Evolutionary conservation across 2,797 vertebrate species (phyloP).

Genomic region (Spea hammondii): DNA sequence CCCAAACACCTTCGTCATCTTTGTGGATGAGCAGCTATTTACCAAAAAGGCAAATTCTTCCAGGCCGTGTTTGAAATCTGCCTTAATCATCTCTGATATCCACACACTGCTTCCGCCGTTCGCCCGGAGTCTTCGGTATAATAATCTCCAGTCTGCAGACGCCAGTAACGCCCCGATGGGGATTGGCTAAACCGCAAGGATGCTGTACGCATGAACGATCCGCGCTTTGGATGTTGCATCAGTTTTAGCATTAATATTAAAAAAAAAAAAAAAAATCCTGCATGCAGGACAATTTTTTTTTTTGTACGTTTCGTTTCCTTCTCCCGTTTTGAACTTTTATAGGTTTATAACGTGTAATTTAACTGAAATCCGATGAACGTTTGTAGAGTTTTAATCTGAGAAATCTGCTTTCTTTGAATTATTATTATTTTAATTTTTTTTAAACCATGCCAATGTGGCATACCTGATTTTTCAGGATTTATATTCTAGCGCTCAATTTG

Average conservation of each 20-base stretch:
- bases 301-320: neutral
- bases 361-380: neutral
- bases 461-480: too few relatives aligned
- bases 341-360: neutral
- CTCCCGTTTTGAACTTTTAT: neutral
- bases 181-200: neutral
- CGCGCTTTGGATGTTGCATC: conserved; percentile 35
- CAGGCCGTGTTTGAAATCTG: conserved; percentile 70
- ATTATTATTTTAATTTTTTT: neutral
- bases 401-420: neutral
- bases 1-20: conserved; percentile 70
- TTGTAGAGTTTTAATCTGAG: neutral
- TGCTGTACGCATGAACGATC: conserved; percentile 36
- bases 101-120: conserved; percentile 61
- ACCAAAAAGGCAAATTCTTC: conserved; percentile 75
- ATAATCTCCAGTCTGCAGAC: conserved; percentile 22
- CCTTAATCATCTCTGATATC: conserved; percentile 71
- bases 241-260: conserved; percentile 35
- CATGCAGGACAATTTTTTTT: neutral
- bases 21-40: conserved; percentile 78
- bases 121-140: conserved; percentile 53
- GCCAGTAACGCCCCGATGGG: neutral
- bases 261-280: conserved; percentile 5
- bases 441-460: too few relatives aligned
- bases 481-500: too few relatives aligned